Percentiles rank a stretch among this genome's conserved stretches.
Conservation (phyloP, 2,797 vertebrate genomes). For the Dendrocincla tyrannina region DNA sequence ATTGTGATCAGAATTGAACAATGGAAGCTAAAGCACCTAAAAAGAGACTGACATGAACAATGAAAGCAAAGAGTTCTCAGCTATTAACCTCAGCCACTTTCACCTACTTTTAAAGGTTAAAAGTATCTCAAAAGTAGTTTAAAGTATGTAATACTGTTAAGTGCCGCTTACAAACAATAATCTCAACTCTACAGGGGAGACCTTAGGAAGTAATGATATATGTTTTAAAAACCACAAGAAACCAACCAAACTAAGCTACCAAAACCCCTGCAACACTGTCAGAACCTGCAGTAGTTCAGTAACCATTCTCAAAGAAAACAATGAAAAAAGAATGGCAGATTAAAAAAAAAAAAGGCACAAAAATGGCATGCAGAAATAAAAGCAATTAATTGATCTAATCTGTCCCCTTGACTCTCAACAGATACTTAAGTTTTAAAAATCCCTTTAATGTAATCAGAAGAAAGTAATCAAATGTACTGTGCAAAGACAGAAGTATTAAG, state of each 20-base stretch:
- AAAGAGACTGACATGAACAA: background rate
- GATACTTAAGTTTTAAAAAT: background rate
- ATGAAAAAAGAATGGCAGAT: background rate
- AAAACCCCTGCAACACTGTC: background rate
- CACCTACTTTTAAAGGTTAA: background rate
- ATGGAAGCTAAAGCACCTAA: background rate
- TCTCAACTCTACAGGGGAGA: background rate
- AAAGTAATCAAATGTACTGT: slow-evolving; percentile 4
- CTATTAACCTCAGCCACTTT: background rate
- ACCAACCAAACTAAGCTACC: background rate
- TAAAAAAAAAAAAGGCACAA: background rate
- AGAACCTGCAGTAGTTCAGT: background rate
- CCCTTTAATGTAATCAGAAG: background rate
- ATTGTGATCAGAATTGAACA: background rate
- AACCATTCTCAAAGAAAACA: background rate
- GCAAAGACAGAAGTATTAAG: background rate
- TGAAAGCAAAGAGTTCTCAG: background rate
- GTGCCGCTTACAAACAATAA: background rate
- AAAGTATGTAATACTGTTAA: background rate
- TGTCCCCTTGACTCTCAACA: background rate
- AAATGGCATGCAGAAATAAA: background rate
- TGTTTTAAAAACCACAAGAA: background rate
- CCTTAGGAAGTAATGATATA: background rate
- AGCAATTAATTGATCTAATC: background rate
- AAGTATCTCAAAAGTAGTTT: background rate